These are phyloP conservation scores for Varanus komodoensis DNA, from an alignment of 2,113 vertebrate genomes.

Conservation along the genomic window DNA sequence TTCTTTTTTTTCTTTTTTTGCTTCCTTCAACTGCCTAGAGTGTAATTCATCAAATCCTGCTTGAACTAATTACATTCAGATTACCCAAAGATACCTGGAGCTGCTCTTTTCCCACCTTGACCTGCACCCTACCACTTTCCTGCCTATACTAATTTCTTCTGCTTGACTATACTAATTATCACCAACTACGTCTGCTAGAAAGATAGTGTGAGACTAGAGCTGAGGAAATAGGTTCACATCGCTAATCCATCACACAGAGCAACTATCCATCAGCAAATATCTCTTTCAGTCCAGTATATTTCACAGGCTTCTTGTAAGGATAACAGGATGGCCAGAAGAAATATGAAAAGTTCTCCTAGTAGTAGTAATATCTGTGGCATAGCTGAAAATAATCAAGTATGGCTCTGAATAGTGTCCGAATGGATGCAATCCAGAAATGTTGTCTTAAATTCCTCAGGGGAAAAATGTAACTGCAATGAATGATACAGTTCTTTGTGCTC, in stretches of 20 bases:
- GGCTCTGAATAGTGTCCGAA: background rate
- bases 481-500: background rate
- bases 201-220: background rate
- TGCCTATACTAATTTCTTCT: background rate
- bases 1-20: background rate
- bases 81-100: background rate
- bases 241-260: background rate
- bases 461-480: background rate
- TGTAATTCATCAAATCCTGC: slow-evolving; percentile 2
- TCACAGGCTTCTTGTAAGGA: background rate
- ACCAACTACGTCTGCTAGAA: background rate
- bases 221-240: background rate
- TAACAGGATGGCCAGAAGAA: background rate
- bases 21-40: background rate
- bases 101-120: background rate
- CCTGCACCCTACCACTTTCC: background rate
- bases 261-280: background rate
- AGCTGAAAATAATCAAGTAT: background rate
- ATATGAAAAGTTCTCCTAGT: background rate
- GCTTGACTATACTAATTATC: background rate
- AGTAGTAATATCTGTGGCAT: too few species aligned
- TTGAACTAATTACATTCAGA: background rate
- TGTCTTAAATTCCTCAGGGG: background rate
- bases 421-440: background rate
- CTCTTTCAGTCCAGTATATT: background rate